These are phyloP conservation scores for Limnothrissa miodon DNA, from an alignment of 2,113 vertebrate genomes.

Conservation along the genomic window DNA sequence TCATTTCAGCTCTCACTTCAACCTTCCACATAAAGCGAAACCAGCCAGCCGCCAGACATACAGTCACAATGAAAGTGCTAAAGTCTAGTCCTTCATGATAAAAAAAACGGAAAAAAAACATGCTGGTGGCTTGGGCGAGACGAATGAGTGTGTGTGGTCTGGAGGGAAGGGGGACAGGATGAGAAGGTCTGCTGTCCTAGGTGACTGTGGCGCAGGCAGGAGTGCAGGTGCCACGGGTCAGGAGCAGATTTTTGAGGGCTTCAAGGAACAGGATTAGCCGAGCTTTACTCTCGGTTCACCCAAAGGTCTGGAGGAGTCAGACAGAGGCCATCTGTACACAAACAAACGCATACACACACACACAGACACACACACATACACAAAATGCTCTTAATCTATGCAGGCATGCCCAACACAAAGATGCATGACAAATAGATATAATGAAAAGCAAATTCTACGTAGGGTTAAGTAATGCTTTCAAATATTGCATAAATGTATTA, in stretches of 20 bases:
- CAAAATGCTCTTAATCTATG: constrained; percentile 3
- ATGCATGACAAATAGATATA: neutral
- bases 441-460: neutral
- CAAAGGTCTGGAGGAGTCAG: neutral
- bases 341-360: neutral
- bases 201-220: neutral
- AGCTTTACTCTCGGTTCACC: constrained; percentile 6
- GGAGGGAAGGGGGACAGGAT: neutral
- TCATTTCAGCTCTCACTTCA: neutral
- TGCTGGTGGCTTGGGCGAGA: neutral
- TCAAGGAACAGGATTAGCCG: constrained; percentile 8
- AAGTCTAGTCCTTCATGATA: neutral
- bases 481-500: neutral
- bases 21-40: neutral
- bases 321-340: constrained; percentile 9
- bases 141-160: neutral
- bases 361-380: constrained; percentile 4
- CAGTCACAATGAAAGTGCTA: neutral
- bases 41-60: neutral
- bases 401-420: neutral
- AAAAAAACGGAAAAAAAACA: neutral
- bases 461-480: neutral
- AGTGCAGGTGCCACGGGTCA: neutral
- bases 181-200: too few species aligned
- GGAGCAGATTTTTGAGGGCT: neutral